Conservation (phyloP, 2,888 invertebrate species). For the Scelioninae gen. 1 region DNA sequence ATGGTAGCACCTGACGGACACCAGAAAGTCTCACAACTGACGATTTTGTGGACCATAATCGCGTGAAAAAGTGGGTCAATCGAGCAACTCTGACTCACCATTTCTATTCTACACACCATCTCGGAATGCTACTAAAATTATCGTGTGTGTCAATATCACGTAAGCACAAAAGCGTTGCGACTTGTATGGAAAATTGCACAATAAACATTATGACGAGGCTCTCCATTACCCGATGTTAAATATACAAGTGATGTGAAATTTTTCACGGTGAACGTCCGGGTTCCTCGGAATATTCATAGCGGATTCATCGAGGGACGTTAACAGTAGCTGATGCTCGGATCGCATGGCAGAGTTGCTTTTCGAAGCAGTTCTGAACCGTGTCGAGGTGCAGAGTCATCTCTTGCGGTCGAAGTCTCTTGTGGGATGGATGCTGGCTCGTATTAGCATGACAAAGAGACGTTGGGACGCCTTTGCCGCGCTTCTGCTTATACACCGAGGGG, state of each 20-base stretch:
- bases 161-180: constrained; percentile 3
- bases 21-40: background rate
- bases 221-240: constrained; percentile 28
- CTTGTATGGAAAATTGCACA: constrained; percentile 14
- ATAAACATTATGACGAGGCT: constrained; percentile 22
- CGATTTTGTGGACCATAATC: constrained; percentile 19
- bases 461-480: constrained; percentile 83
- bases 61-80: constrained; percentile 37
- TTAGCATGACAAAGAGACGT: constrained; percentile 84
- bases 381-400: constrained; percentile 72
- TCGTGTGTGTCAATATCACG: constrained; percentile 10
- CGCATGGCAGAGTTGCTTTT: constrained; percentile 65
- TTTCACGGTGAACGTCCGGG: constrained; percentile 30
- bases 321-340: constrained; percentile 63
- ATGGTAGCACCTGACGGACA: background rate
- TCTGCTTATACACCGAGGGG: constrained; percentile 80
- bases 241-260: constrained; percentile 46
- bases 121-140: constrained; percentile 20
- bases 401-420: constrained; percentile 71
- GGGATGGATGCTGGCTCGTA: constrained; percentile 80
- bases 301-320: constrained; percentile 53
- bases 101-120: constrained; percentile 3
- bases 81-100: constrained; percentile 2
- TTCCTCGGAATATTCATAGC: constrained; percentile 58
- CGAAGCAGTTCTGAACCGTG: constrained; percentile 66